These are phyloP conservation scores for Bombus cullumanus DNA, from an alignment of 1,140 invertebrate genomes.

Conservation along the genomic window DNA sequence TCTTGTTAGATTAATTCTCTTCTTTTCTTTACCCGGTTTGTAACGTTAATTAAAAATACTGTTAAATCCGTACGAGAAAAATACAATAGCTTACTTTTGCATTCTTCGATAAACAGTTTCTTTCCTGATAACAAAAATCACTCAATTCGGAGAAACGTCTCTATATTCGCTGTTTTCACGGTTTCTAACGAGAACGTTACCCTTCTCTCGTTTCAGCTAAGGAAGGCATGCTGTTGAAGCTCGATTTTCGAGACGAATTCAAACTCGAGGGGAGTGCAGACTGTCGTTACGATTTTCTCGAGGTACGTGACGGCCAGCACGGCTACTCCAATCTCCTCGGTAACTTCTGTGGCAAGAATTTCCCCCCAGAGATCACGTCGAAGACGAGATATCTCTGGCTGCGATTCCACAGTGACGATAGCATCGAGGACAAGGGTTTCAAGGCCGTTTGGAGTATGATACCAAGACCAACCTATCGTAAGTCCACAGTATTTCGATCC, in stretches of 20 bases:
- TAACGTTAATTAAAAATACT: too few species aligned
- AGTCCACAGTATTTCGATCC: slow-evolving; percentile 61
- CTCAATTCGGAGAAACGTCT: not conserved
- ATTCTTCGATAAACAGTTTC: not conserved
- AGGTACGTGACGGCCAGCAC: slow-evolving; percentile 92
- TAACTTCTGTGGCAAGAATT: slow-evolving; percentile 89
- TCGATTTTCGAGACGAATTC: slow-evolving; percentile 93
- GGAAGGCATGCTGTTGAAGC: slow-evolving; percentile 87
- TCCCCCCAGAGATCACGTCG: slow-evolving; percentile 90
- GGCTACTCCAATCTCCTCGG: slow-evolving; percentile 90
- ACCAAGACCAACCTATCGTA: slow-evolving; percentile 83
- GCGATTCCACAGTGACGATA: slow-evolving; percentile 92
- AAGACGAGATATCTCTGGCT: slow-evolving; percentile 91
- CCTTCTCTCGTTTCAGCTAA: slow-evolving; percentile 86
- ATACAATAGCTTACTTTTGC: not conserved
- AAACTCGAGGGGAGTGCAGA: slow-evolving; percentile 88
- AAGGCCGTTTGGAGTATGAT: slow-evolving; percentile 89
- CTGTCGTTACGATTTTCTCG: slow-evolving; percentile 93
- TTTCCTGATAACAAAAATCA: not conserved
- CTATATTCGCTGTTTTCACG: not conserved
- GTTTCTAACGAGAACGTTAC: slow-evolving; percentile 19
- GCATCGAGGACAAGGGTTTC: slow-evolving; percentile 92
- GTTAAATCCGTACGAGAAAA: not conserved
- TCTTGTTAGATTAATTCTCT: too few species aligned
- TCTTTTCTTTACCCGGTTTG: too few species aligned